phyloP scores from a whole-genome alignment of 2,113 vertebrate genomes.

The Herpetotheres cachinnans region DNA sequence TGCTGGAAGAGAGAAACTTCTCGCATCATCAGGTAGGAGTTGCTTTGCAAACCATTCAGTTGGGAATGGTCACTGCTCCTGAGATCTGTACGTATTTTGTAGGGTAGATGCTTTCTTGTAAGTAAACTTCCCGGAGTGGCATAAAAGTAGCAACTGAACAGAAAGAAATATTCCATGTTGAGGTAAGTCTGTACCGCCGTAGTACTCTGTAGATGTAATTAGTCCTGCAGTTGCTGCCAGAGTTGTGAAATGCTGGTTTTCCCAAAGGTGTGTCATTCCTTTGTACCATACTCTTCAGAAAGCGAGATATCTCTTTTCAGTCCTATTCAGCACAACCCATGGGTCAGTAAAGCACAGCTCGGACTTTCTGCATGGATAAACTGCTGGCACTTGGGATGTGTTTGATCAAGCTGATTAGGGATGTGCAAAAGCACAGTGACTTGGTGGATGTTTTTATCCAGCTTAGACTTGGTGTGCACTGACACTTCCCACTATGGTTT shows the following conservation, averaged over 20 bases:
- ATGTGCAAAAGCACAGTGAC: background rate
- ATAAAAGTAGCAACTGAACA: background rate
- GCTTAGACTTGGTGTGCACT: no score
- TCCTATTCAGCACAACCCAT: no score
- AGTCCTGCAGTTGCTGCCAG: background rate
- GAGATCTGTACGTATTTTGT: background rate
- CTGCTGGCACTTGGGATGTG: background rate
- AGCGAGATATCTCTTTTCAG: background rate
- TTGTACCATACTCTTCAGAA: background rate
- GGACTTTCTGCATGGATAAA: background rate
- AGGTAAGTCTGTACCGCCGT: background rate
- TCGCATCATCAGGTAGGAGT: rapidly evolving
- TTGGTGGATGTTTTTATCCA: background rate
- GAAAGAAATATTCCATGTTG: background rate
- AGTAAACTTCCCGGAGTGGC: background rate
- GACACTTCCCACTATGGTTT: background rate
- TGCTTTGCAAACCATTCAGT: rapidly evolving
- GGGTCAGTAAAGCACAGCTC: background rate
- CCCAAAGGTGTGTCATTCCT: background rate
- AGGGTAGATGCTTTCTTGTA: background rate
- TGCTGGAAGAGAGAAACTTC: background rate
- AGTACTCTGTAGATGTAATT: background rate
- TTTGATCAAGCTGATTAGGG: background rate
- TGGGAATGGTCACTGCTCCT: background rate
- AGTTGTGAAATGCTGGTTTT: background rate